Evolutionary conservation across 2,888 invertebrate species (phyloP).

Genomic region (Drosophila greeni): DNA sequence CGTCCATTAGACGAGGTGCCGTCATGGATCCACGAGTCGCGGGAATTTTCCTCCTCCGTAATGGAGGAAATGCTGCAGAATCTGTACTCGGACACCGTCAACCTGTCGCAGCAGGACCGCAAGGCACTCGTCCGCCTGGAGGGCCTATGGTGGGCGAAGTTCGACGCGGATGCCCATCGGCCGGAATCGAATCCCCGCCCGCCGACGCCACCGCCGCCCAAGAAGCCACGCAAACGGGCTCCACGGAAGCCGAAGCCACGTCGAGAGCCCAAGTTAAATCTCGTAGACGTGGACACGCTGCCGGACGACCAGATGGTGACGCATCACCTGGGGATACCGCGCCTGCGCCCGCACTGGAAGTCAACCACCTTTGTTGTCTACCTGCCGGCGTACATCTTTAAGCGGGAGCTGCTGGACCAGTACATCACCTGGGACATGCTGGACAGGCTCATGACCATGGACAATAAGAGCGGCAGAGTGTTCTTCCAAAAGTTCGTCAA

Average conservation of each 20-base stretch:
- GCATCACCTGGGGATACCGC: not conserved
- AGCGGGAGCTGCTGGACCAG: not conserved
- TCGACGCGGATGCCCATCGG: not conserved
- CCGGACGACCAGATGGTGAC: not conserved
- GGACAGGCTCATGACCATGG: constrained; percentile 1
- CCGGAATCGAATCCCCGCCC: constrained; percentile 1
- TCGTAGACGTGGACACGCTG: not conserved
- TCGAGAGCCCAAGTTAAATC: too few relatives aligned
- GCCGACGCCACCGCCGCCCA: not conserved
- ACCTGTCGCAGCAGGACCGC: fast-evolving
- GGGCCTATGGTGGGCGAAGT: not conserved
- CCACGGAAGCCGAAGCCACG: not conserved
- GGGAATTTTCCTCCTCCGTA: not conserved
- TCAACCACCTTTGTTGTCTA: not conserved
- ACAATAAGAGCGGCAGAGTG: not conserved
- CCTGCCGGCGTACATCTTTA: not conserved
- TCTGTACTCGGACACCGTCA: not conserved
- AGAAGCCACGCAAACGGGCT: not conserved
- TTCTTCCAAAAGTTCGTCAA: not conserved
- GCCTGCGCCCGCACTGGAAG: constrained; percentile 4
- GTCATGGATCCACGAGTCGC: constrained; percentile 2
- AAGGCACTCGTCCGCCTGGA: not conserved
- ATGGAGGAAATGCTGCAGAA: not conserved
- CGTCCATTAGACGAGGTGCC: not conserved
- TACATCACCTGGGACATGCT: constrained; percentile 2